phyloP scores from a whole-genome alignment of 2,888 invertebrate species.

The Tiphia femorata region DNA sequence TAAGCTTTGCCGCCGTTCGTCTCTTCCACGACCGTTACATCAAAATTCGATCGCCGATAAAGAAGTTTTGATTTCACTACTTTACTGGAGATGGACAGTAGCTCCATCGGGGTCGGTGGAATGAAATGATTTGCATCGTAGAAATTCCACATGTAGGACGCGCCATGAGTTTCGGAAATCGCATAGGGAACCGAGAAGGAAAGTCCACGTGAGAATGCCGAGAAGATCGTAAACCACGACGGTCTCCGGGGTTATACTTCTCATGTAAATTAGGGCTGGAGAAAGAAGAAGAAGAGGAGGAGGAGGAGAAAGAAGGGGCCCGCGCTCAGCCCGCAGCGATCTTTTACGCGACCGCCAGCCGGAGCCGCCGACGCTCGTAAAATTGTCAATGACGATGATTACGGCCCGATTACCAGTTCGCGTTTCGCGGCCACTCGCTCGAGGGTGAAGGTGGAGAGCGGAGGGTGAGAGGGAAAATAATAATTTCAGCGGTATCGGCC shows the following conservation, averaged over 20 bases:
- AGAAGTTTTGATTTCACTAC: no score
- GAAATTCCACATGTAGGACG: no score
- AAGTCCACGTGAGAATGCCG: background rate
- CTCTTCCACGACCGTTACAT: no score
- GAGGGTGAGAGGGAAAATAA: background rate
- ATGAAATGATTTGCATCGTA: background rate
- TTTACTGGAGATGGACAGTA: no score
- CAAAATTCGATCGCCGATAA: no score
- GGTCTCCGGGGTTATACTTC: slow-evolving; percentile 32
- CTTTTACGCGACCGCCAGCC: slow-evolving; percentile 39
- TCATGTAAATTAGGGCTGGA: slow-evolving; percentile 39
- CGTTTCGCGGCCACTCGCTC: slow-evolving; percentile 21
- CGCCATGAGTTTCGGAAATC: no score
- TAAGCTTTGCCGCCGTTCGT: slow-evolving; percentile 17
- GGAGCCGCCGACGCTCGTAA: slow-evolving; percentile 38
- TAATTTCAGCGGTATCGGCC: background rate
- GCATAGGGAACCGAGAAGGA: no score
- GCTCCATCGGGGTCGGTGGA: no score
- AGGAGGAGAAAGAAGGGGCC: background rate
- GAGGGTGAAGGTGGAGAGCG: background rate
- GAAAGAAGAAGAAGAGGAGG: slow-evolving; percentile 9
- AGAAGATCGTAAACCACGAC: slow-evolving; percentile 13
- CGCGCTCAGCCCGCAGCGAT: slow-evolving; percentile 30
- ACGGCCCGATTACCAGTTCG: slow-evolving; percentile 40
- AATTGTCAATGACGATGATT: slow-evolving; percentile 49